These are phyloP conservation scores for Melanotaenia boesemani DNA, from an alignment of 2,797 vertebrate genomes.

Conservation along the genomic window DNA sequence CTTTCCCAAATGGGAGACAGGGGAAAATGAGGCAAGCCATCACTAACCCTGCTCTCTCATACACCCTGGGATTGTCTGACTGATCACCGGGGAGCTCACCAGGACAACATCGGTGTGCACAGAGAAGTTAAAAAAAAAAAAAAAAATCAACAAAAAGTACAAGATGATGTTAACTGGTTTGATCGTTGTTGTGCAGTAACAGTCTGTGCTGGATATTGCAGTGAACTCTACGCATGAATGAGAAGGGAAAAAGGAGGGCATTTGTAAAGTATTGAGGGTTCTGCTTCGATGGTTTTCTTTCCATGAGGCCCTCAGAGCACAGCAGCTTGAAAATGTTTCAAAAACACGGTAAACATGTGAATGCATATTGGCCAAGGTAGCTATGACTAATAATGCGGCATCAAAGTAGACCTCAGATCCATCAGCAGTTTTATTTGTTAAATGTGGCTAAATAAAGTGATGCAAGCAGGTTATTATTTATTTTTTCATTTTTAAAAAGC, in stretches of 20 bases:
- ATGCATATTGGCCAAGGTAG: background rate
- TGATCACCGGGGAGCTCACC: slow-evolving; percentile 63
- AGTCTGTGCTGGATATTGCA: background rate
- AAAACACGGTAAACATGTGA: slow-evolving; percentile 40
- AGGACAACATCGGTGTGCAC: slow-evolving; percentile 52
- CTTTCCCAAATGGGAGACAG: slow-evolving; percentile 67
- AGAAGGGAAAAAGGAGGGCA: slow-evolving; percentile 46
- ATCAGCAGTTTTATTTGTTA: background rate
- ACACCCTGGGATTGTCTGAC: slow-evolving; percentile 32
- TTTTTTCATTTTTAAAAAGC: too few species aligned
- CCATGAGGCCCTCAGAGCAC: slow-evolving; percentile 64
- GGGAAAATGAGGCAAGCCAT: slow-evolving; percentile 65
- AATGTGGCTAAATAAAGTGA: background rate
- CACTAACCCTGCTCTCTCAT: slow-evolving; percentile 22
- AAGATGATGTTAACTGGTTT: slow-evolving; percentile 4
- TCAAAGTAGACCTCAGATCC: background rate
- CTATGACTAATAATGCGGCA: background rate
- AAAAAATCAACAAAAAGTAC: slow-evolving; percentile 25
- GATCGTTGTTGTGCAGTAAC: slow-evolving; percentile 4
- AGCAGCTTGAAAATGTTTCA: slow-evolving; percentile 27
- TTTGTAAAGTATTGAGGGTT: slow-evolving; percentile 59
- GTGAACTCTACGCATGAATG: slow-evolving; percentile 44
- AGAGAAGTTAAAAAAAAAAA: slow-evolving; percentile 43
- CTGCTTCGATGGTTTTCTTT: slow-evolving; percentile 63
- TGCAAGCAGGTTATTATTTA: too few species aligned